Evolutionary conservation across 30 jellyfish, hydroid and myxozoan genomes (phyloP), one percentile per base, ranked within the genome.

Genomic region (Hydra vulgaris): DNA sequence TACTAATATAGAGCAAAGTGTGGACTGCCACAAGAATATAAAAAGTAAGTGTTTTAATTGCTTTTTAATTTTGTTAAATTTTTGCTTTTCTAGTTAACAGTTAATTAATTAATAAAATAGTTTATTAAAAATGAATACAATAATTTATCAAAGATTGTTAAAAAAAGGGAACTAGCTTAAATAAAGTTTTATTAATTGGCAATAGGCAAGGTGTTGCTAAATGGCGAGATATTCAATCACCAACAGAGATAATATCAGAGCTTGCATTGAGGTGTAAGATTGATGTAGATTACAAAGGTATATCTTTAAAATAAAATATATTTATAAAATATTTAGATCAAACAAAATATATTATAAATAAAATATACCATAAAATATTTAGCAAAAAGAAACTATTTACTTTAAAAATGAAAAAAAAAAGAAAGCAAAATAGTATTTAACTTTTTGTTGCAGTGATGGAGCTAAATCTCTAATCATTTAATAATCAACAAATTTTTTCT

Each of bases 1-100:
- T 85, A 88, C 95, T 73, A 94, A 66, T 94, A 88, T 73, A 76
- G 96, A 19, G 82, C 96, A 18, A 80, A 84, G 61, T 88, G 96
- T 74, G 97, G 97, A 17, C 71, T 94, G 71, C 94, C 95, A 22
- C 55, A 73, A 27, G 66, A 73, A 21, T 93, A 93, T 70, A 54
- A 25, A 18, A 73, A 70, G 99, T 93, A 81, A 79, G 95, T 74
- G 20, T 21, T 0, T 15, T 17, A 27, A 4, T 8, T 20, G 16
- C 66, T 66, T 25, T 75, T 74, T 26, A 25, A 18, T 0, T 26
- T 22, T 15, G 26, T 20, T n/a, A 15, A 56, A 56, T 56, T 56
- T 56, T 56, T n/a, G 18, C 71, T 56, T n/a, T 56, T 56, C 71
- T 56, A n/a, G 71, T 56, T 56, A 56, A 56, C n/a, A 56, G n/a